Base-by-base conservation (phyloP, 2,113 vertebrate species). In the Cairina moschata region DNA sequence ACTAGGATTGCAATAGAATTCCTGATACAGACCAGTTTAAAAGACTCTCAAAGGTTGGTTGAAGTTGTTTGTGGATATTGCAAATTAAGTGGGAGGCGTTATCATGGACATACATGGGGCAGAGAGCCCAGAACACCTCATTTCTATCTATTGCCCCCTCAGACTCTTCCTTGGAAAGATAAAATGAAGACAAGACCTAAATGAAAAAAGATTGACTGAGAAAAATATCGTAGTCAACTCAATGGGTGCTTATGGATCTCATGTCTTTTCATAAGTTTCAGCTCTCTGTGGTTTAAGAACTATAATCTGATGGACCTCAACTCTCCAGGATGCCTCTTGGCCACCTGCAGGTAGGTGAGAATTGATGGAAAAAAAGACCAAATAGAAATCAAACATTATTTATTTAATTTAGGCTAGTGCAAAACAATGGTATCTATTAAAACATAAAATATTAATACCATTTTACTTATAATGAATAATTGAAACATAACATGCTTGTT, bases 101-200 rank as follows among this genome's bases (percentile, higher is more conserved):
- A 60, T 46, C 0, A 1, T 63, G 71, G 71, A 78, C 34, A 44
- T 0, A 1, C 29, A 50, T 6, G 17, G 66, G 31, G 4, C 32
- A 67, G 42, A 38, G 5, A 83, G 46, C 34, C 56, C 80, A 55
- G 42, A 72, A 72, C 20, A 63, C 20, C n/a, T 2, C 2, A 46
- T 67, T 91, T 62, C 54, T 56, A 36, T 13, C 34, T 77, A 13
- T 4, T 65, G 28, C 4, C 5, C 21, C 55, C 23, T 36, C 68
- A 31, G 66, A 34, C n/a, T 76, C 36, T 69, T 32, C 18, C 23
- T 54, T 58, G 9, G 20, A 56, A 93, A 60, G 40, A 38, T 76
- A 32, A 21, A 90, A 1, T 20, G 22, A 94, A 86, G 65, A 78
- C 3, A 3, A 67, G 40, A 67, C 26, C 21, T 28, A 55, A 90